Base-by-base conservation (phyloP, 2,113 vertebrate genomes). In the Tiliqua scincoides region DNA sequence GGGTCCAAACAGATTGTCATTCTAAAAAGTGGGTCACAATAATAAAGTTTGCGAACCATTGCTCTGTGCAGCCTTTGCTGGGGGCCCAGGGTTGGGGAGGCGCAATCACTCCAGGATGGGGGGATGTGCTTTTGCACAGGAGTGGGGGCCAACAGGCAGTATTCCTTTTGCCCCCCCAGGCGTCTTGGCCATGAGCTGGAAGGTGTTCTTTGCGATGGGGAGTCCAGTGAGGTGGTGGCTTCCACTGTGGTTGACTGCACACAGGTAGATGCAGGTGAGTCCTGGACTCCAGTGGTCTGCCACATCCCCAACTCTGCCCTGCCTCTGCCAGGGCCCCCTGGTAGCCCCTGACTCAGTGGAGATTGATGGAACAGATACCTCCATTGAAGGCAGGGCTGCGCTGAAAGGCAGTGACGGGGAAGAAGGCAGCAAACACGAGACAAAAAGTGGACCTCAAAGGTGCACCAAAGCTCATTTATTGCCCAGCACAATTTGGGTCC, bases 201-300 rank as follows among this genome's bases (percentile, higher is more conserved):
- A 86, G 98, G 97, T 23, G 97, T 98, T 87, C 96, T 98, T 30
- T 98, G 98, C 86, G 98, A 98, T 48, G 98, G 98, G 37, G 90
- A 96, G 57, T 98, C 98, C 59, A 97, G 97, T 65, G 98, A 98
- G 93, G 91, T 97, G 78, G 96, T 98, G 90, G 97, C 96, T 0
- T 98, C 98, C 40, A 98, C 98, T 1, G 96, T 98, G 52, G 97
- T 98, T 88, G 98, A 97, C 95, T 98, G 98, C 92, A 95, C 97
- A 0, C 96, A 93, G 91, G 97, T 98, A 77, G 96, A 98, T 91
- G 97, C 98, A 96, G 97, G 98, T 98, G 91, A 92, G 85, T 23
- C 81, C 54, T 12, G 72, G n/a, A n/a, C n/a, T n/a, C n/a, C n/a
- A n/a, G n/a, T n/a, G n/a, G n/a, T n/a, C n/a, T n/a, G n/a, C n/a